These are phyloP conservation scores for Octodonta nipae DNA, from an alignment of 2,888 invertebrate genomes.

Conservation along the genomic window DNA sequence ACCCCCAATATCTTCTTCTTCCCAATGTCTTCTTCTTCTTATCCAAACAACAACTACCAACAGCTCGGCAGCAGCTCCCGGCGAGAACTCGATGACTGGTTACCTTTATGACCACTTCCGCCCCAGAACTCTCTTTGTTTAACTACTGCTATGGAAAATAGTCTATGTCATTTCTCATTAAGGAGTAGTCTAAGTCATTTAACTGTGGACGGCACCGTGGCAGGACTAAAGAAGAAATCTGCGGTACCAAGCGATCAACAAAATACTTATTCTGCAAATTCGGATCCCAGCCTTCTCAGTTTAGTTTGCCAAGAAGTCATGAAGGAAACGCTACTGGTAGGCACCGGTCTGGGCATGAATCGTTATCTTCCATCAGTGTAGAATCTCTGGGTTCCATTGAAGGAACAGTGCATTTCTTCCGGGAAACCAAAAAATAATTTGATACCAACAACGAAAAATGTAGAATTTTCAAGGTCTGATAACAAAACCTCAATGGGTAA, in stretches of 20 bases:
- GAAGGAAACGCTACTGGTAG: no score
- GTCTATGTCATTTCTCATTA: slow-evolving; percentile 52
- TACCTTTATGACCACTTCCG: no score
- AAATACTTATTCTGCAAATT: no score
- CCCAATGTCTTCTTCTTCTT: no score
- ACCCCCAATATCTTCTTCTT: no score
- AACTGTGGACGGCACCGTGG: slow-evolving; percentile 38
- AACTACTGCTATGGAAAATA: slow-evolving; percentile 54
- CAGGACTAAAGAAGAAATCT: slow-evolving; percentile 25
- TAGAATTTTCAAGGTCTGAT: slow-evolving; percentile 4
- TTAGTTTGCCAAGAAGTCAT: no score
- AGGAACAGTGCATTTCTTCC: slow-evolving; percentile 62
- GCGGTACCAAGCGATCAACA: no score
- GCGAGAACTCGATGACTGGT: no score
- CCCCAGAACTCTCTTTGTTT: no score
- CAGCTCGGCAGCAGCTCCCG: no score
- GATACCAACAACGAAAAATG: slow-evolving; percentile 1
- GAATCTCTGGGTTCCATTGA: slow-evolving; percentile 49
- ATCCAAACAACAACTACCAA: no score
- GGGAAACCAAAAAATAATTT: slow-evolving; percentile 56
- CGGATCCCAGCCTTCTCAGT: no score
- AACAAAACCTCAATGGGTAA: slow-evolving; percentile 10
- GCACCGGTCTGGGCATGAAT: slow-evolving; percentile 23
- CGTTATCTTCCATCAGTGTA: slow-evolving; percentile 38
- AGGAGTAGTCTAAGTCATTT: slow-evolving; percentile 55